These are phyloP conservation scores for Diadema setosum DNA, from an alignment of 35 echinoderm and acorn worm genomes.

Conservation along the genomic window DNA sequence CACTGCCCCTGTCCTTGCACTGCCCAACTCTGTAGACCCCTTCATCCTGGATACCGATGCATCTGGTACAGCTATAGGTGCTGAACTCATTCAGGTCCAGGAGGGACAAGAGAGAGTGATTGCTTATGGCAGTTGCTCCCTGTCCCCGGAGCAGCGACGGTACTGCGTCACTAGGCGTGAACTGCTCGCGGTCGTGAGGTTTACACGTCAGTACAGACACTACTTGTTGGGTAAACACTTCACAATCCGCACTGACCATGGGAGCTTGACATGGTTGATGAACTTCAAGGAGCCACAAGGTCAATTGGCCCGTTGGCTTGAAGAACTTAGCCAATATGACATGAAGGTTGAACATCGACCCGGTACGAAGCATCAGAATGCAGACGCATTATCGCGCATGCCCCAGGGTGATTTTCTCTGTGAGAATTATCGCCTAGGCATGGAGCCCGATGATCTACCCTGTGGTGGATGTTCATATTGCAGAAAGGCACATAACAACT, in stretches of 20 bases:
- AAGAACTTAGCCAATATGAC: conserved; percentile 19
- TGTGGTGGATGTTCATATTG: neutral
- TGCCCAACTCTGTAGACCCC: neutral
- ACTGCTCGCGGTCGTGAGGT: neutral
- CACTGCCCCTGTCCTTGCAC: conserved; percentile 6
- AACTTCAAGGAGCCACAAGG: conserved; percentile 39
- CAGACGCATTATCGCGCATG: conserved; percentile 27
- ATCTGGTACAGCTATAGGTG: neutral
- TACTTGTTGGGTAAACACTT: conserved; percentile 12
- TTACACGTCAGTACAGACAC: conserved; percentile 20
- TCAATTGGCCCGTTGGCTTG: conserved; percentile 17
- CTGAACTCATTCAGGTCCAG: neutral
- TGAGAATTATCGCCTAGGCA: neutral
- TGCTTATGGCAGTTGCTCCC: neutral
- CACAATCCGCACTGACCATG: neutral
- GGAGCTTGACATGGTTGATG: conserved; percentile 11
- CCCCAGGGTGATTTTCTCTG: neutral
- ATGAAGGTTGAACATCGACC: conserved; percentile 22
- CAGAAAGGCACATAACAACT: neutral
- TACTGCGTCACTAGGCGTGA: conserved; percentile 35
- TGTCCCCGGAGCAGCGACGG: conserved; percentile 1
- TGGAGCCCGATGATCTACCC: neutral
- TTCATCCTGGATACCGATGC: conserved; percentile 66
- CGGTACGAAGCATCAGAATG: conserved; percentile 19
- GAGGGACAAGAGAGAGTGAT: neutral